Evolutionary conservation across 2,888 invertebrate species (phyloP).

Genomic region (Acronicta leporina): DNA sequence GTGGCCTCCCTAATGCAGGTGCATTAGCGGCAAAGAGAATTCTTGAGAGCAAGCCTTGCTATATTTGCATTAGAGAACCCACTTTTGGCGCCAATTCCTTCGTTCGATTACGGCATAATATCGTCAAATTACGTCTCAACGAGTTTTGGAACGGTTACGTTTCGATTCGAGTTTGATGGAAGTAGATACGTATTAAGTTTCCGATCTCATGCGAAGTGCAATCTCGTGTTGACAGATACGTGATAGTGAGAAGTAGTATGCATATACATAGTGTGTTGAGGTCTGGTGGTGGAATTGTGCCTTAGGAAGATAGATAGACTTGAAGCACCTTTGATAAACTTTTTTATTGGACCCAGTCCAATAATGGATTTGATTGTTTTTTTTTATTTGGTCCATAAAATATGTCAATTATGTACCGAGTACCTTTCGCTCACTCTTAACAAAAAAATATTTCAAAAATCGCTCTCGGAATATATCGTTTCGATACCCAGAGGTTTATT

Average conservation of each 20-base stretch:
- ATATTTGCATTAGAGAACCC: slow-evolving; percentile 49
- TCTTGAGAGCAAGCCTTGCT: slow-evolving; percentile 49
- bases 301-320: neutral
- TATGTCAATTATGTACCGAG: too few species aligned
- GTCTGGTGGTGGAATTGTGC: neutral
- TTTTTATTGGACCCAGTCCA: too few species aligned
- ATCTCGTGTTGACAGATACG: slow-evolving; percentile 45
- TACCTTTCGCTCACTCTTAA: neutral
- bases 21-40: slow-evolving; percentile 72
- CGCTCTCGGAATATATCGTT: neutral
- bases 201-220: slow-evolving; percentile 39
- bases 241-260: slow-evolving; percentile 24
- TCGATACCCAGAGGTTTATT: slow-evolving; percentile 8
- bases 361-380: too few species aligned
- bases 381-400: too few species aligned
- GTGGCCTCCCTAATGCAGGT: slow-evolving; percentile 66
- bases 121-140: slow-evolving; percentile 56
- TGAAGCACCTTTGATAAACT: too few species aligned
- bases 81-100: slow-evolving; percentile 53
- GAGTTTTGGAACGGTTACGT: slow-evolving; percentile 58
- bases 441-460: neutral
- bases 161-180: slow-evolving; percentile 46
- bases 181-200: slow-evolving; percentile 46
- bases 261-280: slow-evolving; percentile 4
- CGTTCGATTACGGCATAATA: slow-evolving; percentile 62